Evolutionary conservation across 2,888 invertebrate species (phyloP), one percentile per base, ranked within the genome.

Genomic region (Mythimna albipuncta): DNA sequence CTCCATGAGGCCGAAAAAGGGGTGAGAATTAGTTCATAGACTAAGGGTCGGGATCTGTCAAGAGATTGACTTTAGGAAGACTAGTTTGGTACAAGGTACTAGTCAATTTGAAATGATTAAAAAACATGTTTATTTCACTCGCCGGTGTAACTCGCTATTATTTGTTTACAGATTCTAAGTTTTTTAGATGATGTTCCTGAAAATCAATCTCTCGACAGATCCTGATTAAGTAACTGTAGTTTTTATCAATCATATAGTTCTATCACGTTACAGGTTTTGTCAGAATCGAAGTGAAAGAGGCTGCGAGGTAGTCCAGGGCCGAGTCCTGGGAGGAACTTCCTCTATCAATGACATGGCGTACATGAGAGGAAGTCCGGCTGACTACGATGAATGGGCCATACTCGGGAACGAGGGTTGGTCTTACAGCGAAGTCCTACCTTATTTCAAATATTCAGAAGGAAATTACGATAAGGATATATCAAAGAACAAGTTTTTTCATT

Each of bases 371-470:
- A 96, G 93, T 77, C 93, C 95, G 13, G 95, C 94, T 0, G 96
- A 96, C 77, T 96, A 94, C 82, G 95, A 96, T 44, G 95, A 95
- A 81, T 96, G 96, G 96, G 93, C 94, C 6, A 87, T 94, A 16
- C 90, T 88, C 59, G 96, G 95, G 3, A 96, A 96, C 72, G 93
- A 95, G 5, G 96, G 94, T 19, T 96, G 96, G 96, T 92, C 92
- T 69, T 96, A 90, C 79, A 91, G 84, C 6, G 90, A 95, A 83
- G 87, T 96, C 6, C 88, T 96, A 1, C 95, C 95, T 16, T 96
- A 92, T 86, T 96, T 95, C 84, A 96, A 96, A 84, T 94, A 96
- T 78, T 96, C 96, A 2, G 96, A 96, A 90, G 95, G 95, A 77
- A 96, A 96, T 84, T 96, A 95, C 64, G 95, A 96, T 76, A 95